These are phyloP conservation scores for Amphiprion clarkii DNA, from an alignment of 2,797 vertebrate genomes.

Conservation along the genomic window DNA sequence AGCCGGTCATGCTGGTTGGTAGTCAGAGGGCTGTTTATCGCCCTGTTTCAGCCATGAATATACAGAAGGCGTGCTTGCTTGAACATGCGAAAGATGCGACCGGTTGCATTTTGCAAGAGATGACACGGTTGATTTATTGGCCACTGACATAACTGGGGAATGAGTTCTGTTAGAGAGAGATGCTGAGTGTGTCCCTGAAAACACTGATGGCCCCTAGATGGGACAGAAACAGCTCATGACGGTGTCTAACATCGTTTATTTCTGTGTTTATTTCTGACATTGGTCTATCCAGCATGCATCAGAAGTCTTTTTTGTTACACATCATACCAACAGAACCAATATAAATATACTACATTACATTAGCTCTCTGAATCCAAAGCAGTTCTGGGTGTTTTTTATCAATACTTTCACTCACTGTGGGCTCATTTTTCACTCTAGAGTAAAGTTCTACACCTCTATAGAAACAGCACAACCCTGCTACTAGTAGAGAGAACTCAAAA, in stretches of 20 bases:
- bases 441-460: too few relatives aligned
- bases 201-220: constrained; percentile 7
- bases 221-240: background rate
- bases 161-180: constrained; percentile 21
- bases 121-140: constrained; percentile 63
- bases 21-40: constrained; percentile 44
- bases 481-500: too few relatives aligned
- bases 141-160: constrained; percentile 46
- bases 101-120: constrained; percentile 47
- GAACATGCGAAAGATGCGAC: constrained; percentile 34
- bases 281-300: too few relatives aligned
- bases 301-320: too few relatives aligned
- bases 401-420: too few relatives aligned
- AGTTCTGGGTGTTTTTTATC: too few relatives aligned
- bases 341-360: too few relatives aligned
- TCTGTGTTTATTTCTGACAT: background rate
- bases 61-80: constrained; percentile 38
- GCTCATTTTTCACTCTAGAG: too few relatives aligned
- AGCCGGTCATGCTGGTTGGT: constrained; percentile 18
- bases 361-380: too few relatives aligned
- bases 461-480: too few relatives aligned
- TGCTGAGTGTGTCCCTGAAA: constrained; percentile 31
- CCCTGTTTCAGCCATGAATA: constrained; percentile 36
- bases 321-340: too few relatives aligned
- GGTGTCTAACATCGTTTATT: background rate